Evolutionary conservation across 1,140 invertebrate species (phyloP), one percentile per base, ranked within the genome.

Genomic region (Aphaenogaster ashmeadi): DNA sequence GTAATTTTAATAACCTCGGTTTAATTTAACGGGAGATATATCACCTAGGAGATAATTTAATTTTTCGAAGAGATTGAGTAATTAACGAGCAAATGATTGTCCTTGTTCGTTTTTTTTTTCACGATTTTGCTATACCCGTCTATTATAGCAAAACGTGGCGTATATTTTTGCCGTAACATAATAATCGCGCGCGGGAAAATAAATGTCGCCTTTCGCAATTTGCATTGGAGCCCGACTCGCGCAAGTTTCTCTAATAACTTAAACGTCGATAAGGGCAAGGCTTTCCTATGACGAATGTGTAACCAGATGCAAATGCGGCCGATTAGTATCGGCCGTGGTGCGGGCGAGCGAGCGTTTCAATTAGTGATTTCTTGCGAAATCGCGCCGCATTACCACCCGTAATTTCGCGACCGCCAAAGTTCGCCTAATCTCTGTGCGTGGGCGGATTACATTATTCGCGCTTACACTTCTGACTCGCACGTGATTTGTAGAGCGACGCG

Each of bases 361-460:
- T 84, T 84, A 84, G 69, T 41, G 52, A 84, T 84, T 84, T 84
- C 80, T 74, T 58, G 38, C 41, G 71, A 84, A 75, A 84, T 84
- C 69, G 80, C 69, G 54, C 13, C 69, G 69, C 69, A 84, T 74
- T 84, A 84, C 54, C 18, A 27, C 41, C 41, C 54, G 9, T 47
- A 67, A 74, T 84, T 84, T 84, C 41, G 69, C 69, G 54, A 13
- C 69, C 80, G 18, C 15, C 67, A 18, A 84, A 75, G 44, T 56
- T 62, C 33, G 54, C n/a, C 54, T 74, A 74, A 83, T 83, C 54
- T 72, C 66, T 36, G 44, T 74, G 41, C 18, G 67, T 58, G 67
- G 67, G 67, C 52, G 80, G 80, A 60, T 74, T 83, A 83, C 27
- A 74, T 84, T 84, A 84, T 84, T 84, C 54, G 80, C 80, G 69